Evolutionary conservation across 23 tunicate species (phyloP).

Genomic region (Trididemnum nubilum): DNA sequence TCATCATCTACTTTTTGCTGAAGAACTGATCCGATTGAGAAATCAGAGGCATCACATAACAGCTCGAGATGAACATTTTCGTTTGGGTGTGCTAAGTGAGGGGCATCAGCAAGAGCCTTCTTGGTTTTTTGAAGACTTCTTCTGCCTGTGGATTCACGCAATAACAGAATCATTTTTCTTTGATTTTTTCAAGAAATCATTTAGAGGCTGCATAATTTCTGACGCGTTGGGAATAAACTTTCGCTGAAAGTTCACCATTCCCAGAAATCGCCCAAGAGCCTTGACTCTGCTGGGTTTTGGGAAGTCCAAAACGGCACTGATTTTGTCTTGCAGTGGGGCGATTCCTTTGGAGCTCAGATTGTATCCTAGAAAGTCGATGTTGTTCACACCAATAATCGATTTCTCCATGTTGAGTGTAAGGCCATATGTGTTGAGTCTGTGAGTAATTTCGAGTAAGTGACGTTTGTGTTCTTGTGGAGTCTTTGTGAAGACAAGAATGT

Average conservation of each 20-base stretch:
- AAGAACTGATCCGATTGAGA: not conserved
- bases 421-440: not conserved
- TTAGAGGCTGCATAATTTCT: not conserved
- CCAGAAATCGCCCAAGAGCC: not conserved
- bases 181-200: not conserved
- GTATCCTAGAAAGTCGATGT: not conserved
- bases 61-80: not conserved
- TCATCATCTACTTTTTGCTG: not conserved
- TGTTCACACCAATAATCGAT: not conserved
- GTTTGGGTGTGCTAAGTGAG: not conserved
- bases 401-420: not conserved
- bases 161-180: too few relatives aligned
- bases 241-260: not conserved
- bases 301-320: not conserved
- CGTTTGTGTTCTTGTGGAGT: not conserved
- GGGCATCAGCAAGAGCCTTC: not conserved
- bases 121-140: not conserved
- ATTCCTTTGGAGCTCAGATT: not conserved
- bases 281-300: not conserved
- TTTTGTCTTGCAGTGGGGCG: not conserved
- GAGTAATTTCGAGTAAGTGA: not conserved
- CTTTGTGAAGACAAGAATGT: not conserved
- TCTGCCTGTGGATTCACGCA: not conserved
- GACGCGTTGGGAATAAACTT: not conserved
- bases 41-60: not conserved